Percentiles rank a stretch among this genome's conserved stretches.
These are phyloP conservation scores for Xestia xanthographa DNA, from an alignment of 2,888 invertebrate genomes.

Conservation along the genomic window DNA sequence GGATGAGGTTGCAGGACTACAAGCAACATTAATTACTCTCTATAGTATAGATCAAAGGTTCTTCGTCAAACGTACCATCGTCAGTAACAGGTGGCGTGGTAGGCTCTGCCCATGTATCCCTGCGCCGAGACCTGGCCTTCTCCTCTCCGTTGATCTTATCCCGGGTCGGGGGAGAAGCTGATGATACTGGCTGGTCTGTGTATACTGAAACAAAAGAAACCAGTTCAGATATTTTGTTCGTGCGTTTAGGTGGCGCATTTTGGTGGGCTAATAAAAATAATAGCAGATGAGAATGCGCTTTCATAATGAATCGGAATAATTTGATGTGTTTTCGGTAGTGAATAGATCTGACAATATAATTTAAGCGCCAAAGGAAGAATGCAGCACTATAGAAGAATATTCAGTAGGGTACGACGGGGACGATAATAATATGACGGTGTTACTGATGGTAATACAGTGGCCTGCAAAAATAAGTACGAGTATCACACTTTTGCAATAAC, in stretches of 20 bases:
- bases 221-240: neutral
- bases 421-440: too few relatives aligned
- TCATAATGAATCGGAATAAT: neutral
- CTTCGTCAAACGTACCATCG: constrained; percentile 75
- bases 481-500: too few relatives aligned
- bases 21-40: neutral
- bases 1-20: neutral
- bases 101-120: constrained; percentile 89
- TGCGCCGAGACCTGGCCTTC: constrained; percentile 91
- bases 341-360: neutral
- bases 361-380: too few relatives aligned
- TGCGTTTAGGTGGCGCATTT: neutral
- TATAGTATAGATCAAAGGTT: neutral
- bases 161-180: constrained; percentile 94
- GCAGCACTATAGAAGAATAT: too few relatives aligned
- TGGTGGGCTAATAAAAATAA: neutral
- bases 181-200: constrained; percentile 93
- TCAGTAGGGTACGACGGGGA: too few relatives aligned
- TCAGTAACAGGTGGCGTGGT: constrained; percentile 75
- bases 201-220: constrained; percentile 85
- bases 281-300: neutral
- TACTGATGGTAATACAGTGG: too few relatives aligned
- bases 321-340: neutral
- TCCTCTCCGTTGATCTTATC: constrained; percentile 95
- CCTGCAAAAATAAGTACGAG: too few relatives aligned